phyloP scores from a whole-genome alignment of 2,888 invertebrate species.

The Pyrrhia umbra region DNA sequence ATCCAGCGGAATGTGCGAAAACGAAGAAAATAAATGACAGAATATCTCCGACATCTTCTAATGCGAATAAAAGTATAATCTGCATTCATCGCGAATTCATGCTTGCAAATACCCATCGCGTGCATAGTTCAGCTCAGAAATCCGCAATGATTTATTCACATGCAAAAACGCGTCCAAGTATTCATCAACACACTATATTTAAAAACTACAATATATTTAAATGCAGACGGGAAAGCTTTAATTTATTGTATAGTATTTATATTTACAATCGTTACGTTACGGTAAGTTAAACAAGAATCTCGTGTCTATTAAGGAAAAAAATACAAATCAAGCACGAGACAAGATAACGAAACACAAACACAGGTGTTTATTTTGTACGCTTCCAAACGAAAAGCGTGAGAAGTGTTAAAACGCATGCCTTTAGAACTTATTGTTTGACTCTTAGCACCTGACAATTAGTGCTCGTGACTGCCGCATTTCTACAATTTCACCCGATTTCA shows the following conservation, averaged over 20 bases:
- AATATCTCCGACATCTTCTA: constrained; percentile 23
- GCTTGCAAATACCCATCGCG: constrained; percentile 47
- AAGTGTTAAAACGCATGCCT: constrained; percentile 74
- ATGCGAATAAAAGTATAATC: constrained; percentile 36
- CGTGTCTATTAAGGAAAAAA: constrained; percentile 41
- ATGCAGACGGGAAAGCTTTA: constrained; percentile 18
- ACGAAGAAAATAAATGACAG: constrained; percentile 23
- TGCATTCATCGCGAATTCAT: constrained; percentile 30
- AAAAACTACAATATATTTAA: constrained; percentile 2
- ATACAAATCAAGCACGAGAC: constrained; percentile 54
- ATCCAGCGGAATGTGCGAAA: constrained; percentile 8
- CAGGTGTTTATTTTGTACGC: constrained; percentile 71
- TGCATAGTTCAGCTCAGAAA: constrained; percentile 42
- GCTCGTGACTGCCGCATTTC: constrained; percentile 67
- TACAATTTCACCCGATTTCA: constrained; percentile 45
- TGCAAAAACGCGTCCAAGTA: constrained; percentile 18
- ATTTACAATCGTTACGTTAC: constrained; percentile 42
- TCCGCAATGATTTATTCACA: constrained; percentile 27
- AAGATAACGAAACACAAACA: constrained; percentile 78
- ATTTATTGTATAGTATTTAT: constrained; percentile 34
- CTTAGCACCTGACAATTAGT: constrained; percentile 74
- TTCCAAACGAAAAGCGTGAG: constrained; percentile 71
- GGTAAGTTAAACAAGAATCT: constrained; percentile 49
- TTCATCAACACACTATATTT: constrained; percentile 22
- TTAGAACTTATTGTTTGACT: constrained; percentile 69